Evolutionary conservation across 2,888 invertebrate species (phyloP).

Genomic region (Cheilosia impressa): DNA sequence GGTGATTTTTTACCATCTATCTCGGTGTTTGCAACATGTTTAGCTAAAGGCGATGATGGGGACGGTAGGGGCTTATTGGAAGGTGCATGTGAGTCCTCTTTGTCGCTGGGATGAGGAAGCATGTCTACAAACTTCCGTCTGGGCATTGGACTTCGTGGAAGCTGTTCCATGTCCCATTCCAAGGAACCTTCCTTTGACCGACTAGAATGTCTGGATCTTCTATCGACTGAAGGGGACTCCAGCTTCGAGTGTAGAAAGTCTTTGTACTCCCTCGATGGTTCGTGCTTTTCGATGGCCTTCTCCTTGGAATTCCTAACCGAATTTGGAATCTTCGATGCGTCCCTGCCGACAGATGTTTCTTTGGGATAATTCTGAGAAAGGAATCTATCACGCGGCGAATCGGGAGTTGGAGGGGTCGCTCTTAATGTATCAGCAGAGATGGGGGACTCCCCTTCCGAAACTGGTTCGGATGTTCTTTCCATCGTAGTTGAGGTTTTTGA

Average conservation of each 20-base stretch:
- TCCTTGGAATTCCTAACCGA: constrained; percentile 44
- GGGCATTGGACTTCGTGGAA: constrained; percentile 80
- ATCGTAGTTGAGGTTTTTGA: constrained; percentile 16
- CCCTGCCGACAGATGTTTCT: constrained; percentile 78
- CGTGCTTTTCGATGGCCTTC: constrained; percentile 6
- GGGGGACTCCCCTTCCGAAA: not conserved
- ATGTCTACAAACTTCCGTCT: constrained; percentile 50
- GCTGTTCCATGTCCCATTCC: constrained; percentile 81
- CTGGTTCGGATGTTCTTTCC: not conserved
- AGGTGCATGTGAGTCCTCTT: constrained; percentile 29
- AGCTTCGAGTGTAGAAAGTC: constrained; percentile 50
- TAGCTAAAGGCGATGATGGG: not conserved
- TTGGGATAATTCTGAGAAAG: constrained; percentile 64
- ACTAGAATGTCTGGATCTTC: constrained; percentile 15
- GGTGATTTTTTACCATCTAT: not conserved
- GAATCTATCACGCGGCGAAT: constrained; percentile 49
- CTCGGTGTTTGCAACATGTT: not conserved
- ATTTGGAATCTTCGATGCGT: constrained; percentile 78
- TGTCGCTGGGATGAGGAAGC: constrained; percentile 28
- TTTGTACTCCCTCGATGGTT: constrained; percentile 52
- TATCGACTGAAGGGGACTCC: constrained; percentile 48
- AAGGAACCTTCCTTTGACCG: constrained; percentile 66
- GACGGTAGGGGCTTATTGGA: not conserved
- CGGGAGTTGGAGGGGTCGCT: not conserved
- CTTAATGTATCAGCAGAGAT: not conserved